A percentile compares a stretch with the other conserved stretches of the same genome.
Evolutionary conservation across 2,797 vertebrate species (phyloP).

Genomic region (Acanthiza pusilla): DNA sequence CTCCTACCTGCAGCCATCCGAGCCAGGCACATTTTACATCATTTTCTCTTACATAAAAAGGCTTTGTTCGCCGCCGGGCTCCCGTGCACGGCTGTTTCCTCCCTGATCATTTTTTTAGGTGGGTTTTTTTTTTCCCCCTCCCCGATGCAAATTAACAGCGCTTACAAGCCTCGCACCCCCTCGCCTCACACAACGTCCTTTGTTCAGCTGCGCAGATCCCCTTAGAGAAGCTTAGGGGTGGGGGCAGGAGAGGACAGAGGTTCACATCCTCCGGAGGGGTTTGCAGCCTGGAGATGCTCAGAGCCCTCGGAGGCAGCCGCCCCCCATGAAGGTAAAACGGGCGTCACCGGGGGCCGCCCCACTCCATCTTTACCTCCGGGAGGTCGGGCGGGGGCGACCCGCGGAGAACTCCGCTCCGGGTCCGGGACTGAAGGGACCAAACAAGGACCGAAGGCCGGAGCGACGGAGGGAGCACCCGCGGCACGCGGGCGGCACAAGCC

Average conservation of each 20-base stretch:
- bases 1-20: conserved; percentile 59
- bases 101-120: neutral
- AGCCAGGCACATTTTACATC: conserved; percentile 24
- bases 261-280: neutral
- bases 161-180: neutral
- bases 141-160: neutral
- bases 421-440: neutral
- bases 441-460: too few species aligned
- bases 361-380: neutral
- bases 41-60: conserved; percentile 55
- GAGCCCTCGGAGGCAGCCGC: neutral
- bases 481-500: neutral
- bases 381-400: neutral
- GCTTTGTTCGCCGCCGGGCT: conserved; percentile 71
- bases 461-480: neutral
- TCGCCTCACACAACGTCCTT: neutral
- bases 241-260: neutral
- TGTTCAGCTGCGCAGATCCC: conserved; percentile 19
- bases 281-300: neutral
- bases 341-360: neutral
- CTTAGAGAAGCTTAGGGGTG: neutral
- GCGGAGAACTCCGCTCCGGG: neutral
- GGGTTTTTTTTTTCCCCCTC: fast-evolving
- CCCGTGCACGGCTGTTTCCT: neutral
- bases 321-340: fast-evolving